Conservation (phyloP, 2,113 vertebrate genomes). For the Ciconia boyciana region DNA sequence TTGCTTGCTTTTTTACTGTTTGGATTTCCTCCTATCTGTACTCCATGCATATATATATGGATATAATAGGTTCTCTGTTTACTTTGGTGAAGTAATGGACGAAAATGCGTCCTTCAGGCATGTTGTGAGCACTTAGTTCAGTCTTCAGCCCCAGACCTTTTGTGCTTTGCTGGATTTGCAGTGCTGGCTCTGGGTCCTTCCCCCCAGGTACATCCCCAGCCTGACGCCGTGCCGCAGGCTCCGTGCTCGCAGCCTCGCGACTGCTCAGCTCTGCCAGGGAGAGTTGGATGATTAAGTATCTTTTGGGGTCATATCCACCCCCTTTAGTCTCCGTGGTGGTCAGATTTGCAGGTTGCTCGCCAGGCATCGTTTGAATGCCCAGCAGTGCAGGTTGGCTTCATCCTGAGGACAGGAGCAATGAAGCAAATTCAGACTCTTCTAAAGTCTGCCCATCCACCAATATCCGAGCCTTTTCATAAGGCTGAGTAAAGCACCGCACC, state of each 20-base stretch:
- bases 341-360: neutral
- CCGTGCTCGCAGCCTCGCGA: accelerated
- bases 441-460: neutral
- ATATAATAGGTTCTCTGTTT: neutral
- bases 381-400: neutral
- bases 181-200: neutral
- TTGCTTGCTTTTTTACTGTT: neutral
- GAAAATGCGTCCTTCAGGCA: neutral
- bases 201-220: neutral
- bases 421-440: neutral
- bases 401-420: neutral
- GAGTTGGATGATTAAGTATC: neutral
- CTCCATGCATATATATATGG: neutral
- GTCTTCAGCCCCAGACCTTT: neutral
- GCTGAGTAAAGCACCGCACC: accelerated
- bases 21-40: neutral
- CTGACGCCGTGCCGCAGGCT: neutral
- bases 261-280: neutral
- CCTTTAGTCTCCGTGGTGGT: accelerated
- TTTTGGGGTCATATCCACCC: neutral
- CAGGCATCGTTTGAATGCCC: accelerated
- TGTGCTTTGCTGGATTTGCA: neutral
- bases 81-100: neutral
- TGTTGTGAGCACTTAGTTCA: neutral
- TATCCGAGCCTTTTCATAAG: neutral